Percentiles rank a stretch among this genome's conserved stretches.
Evolutionary conservation across 64 coral and sea anemone genomes (phyloP).

Genomic region (Dendronephthya gigantea): DNA sequence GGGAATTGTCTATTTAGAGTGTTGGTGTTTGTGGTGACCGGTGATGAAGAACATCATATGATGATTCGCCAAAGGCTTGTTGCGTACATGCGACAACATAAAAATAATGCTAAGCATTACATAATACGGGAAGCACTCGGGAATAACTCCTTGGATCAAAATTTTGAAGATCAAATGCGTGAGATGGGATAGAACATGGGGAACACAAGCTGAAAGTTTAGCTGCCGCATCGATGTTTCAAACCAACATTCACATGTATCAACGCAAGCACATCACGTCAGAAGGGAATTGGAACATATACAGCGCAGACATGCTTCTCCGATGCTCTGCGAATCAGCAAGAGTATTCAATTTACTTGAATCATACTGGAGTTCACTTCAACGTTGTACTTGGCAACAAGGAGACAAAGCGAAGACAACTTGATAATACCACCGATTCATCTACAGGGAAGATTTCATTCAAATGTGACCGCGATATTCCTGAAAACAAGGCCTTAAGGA

Average conservation of each 20-base stretch:
- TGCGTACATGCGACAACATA: conserved; percentile 33
- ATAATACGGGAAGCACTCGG: neutral
- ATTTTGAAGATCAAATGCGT: conserved; percentile 12
- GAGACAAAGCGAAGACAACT: neutral
- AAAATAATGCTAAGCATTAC: conserved; percentile 7
- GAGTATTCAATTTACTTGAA: neutral
- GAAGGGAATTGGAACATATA: neutral
- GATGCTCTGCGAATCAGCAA: neutral
- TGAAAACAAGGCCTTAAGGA: neutral
- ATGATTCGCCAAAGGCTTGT: conserved; percentile 22
- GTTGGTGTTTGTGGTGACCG: conserved; percentile 26
- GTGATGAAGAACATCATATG: conserved; percentile 27
- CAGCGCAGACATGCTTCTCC: neutral
- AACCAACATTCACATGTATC: neutral
- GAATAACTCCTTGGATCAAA: conserved; percentile 8
- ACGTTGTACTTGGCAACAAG: conserved; percentile 5
- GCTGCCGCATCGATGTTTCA: neutral
- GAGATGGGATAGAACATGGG: conserved; percentile 11
- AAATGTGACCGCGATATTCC: too few species aligned
- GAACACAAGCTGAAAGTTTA: conserved; percentile 2
- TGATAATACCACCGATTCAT: too few species aligned
- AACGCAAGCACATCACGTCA: neutral
- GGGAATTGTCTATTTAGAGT: conserved; percentile 33
- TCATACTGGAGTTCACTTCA: neutral
- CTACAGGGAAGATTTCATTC: too few species aligned